phyloP scores from a whole-genome alignment of 2,113 vertebrate species.

The Phainopepla nitens region DNA sequence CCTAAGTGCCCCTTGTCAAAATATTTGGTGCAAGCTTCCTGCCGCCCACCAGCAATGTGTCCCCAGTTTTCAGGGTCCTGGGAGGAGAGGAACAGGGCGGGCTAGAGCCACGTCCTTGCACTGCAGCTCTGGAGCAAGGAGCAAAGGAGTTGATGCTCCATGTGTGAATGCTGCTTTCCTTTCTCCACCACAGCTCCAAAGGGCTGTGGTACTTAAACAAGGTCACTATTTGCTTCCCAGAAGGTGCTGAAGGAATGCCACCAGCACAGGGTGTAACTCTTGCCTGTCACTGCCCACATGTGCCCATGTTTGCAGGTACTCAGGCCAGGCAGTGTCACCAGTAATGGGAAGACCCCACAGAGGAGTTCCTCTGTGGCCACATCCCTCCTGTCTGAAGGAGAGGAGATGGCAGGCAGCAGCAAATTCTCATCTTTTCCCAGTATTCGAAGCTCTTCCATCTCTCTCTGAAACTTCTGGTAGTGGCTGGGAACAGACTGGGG shows the following conservation, averaged over 20 bases:
- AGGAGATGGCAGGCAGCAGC: not conserved
- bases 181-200: not conserved
- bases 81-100: rapidly evolving
- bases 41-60: not conserved
- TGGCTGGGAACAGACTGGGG: rapidly evolving
- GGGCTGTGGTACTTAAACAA: not conserved
- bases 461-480: not conserved
- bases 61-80: not conserved
- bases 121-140: not conserved
- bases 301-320: not conserved
- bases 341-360: not conserved
- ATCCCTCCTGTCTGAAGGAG: not conserved
- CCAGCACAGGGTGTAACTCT: not conserved
- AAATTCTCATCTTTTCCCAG: not conserved
- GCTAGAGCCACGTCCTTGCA: not conserved
- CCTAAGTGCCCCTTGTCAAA: conserved; percentile 6
- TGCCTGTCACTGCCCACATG: not conserved
- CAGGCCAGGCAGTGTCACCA: not conserved
- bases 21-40: not conserved
- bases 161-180: not conserved
- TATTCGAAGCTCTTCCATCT: not conserved
- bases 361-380: not conserved
- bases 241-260: not conserved
- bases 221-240: not conserved
- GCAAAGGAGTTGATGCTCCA: rapidly evolving